A percentile compares a stretch with the other conserved stretches of the same genome.
These are phyloP conservation scores for Chelidonichthys spinosus DNA, from an alignment of 2,797 vertebrate species.

Conservation along the genomic window DNA sequence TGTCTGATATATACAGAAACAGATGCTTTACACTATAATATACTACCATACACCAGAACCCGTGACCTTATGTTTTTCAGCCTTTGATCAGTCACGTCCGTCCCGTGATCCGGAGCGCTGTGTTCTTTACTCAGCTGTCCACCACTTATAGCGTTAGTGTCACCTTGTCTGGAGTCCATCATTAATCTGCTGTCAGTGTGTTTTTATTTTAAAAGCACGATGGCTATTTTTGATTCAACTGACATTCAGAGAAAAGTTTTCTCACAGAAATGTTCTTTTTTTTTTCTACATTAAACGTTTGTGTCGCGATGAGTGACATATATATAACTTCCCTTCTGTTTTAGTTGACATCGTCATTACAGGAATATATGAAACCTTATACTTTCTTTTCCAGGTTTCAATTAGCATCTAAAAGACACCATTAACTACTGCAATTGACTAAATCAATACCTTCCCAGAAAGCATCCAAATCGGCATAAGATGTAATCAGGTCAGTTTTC, in stretches of 20 bases:
- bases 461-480: conserved; percentile 55
- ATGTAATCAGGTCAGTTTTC: conserved; percentile 50
- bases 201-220: conserved; percentile 4
- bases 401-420: conserved; percentile 66
- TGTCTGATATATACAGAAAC: conserved; percentile 26
- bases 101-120: conserved; percentile 22
- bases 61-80: conserved; percentile 24
- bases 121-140: conserved; percentile 30
- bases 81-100: conserved; percentile 33
- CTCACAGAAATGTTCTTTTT: neutral
- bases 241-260: neutral
- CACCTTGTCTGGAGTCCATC: conserved; percentile 26
- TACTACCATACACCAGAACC: conserved; percentile 5
- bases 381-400: conserved; percentile 67
- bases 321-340: conserved; percentile 32
- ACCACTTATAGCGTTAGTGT: conserved; percentile 8
- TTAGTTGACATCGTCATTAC: conserved; percentile 32
- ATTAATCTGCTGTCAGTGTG: conserved; percentile 17
- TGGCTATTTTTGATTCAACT: neutral
- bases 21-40: conserved; percentile 7
- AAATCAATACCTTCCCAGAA: conserved; percentile 76
- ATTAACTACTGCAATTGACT: conserved; percentile 59
- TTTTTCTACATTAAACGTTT: conserved; percentile 8
- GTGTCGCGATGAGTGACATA: neutral
- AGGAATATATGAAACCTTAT: conserved; percentile 63